Evolutionary conservation across 2,888 invertebrate species (phyloP).

Genomic region (Ametastegia equiseti): DNA sequence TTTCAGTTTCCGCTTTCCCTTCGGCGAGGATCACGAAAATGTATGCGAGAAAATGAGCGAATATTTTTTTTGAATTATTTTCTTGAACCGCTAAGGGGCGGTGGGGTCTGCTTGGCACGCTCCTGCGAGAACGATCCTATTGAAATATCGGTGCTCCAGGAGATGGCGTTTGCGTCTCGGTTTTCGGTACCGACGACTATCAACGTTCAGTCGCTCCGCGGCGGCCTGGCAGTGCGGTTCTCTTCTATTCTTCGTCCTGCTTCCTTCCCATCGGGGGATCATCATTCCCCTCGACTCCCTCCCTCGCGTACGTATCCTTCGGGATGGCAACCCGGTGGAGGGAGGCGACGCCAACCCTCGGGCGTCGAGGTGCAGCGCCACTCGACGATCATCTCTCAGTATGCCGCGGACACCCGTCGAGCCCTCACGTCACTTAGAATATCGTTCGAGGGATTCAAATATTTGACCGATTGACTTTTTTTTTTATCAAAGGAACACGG

Average conservation of each 20-base stretch:
- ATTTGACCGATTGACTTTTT: not conserved
- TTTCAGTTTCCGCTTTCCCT: too few relatives aligned
- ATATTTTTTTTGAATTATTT: too few relatives aligned
- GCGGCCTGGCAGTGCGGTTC: slow-evolving; percentile 66
- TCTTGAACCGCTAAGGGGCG: not conserved
- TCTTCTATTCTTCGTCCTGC: slow-evolving; percentile 33
- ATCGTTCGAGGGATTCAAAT: slow-evolving; percentile 1
- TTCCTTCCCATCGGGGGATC: slow-evolving; percentile 52
- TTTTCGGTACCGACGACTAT: slow-evolving; percentile 54
- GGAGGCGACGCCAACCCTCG: slow-evolving; percentile 53
- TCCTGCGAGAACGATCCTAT: not conserved
- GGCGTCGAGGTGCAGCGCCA: slow-evolving; percentile 54
- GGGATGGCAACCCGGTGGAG: slow-evolving; percentile 48
- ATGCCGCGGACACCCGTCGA: slow-evolving; percentile 60
- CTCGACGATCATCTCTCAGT: slow-evolving; percentile 55
- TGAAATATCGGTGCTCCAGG: slow-evolving; percentile 52
- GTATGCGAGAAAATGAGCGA: too few relatives aligned
- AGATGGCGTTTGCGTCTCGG: slow-evolving; percentile 65
- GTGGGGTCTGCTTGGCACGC: not conserved
- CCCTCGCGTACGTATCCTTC: slow-evolving; percentile 56
- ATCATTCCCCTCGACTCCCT: slow-evolving; percentile 53
- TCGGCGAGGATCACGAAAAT: not conserved
- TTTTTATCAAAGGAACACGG: too few relatives aligned
- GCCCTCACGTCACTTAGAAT: slow-evolving; percentile 43
- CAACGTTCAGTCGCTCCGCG: slow-evolving; percentile 61